Base-by-base conservation (phyloP, 2,888 invertebrate genomes). In the Carcina quercana region DNA sequence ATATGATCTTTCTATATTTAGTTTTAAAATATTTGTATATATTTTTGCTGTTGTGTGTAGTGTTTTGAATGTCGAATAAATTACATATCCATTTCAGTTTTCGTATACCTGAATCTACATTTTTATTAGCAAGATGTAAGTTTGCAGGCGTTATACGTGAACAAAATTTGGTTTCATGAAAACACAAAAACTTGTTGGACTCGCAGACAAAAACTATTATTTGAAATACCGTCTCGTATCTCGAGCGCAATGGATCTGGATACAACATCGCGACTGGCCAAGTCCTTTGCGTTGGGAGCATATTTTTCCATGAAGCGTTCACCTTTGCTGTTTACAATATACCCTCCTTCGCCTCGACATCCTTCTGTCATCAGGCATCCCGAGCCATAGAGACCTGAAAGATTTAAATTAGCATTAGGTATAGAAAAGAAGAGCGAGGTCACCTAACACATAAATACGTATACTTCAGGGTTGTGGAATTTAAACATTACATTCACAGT, bases 351-450 rank as follows among this genome's bases (percentile, higher is more conserved):
- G 6, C 97, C 98, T 37, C 98, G 91, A 53, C 93, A 94, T 0
- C 95, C 99, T 74, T 99, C 99, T 0, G 99, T 98, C 62, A 99
- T 98, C 15, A 99, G 86, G 60, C 98, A 98, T 3, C 99, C 99
- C 26, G 97, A 97, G 1, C 98, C 98, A 60, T 98, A 99, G 72
- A 98, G 97, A 38, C 94, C 94, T 91, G 45, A 8, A 13, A 7
- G n/a, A 25, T 7, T n/a, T n/a, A n/a, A n/a, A n/a, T n/a, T n/a
- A n/a, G n/a, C n/a, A n/a, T n/a, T n/a, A n/a, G n/a, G n/a, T n/a
- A n/a, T n/a, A n/a, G n/a, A n/a, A n/a, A n/a, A n/a, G n/a, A n/a
- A n/a, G n/a, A n/a, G n/a, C n/a, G n/a, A n/a, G n/a, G n/a, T n/a
- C n/a, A n/a, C n/a, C n/a, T n/a, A n/a, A n/a, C n/a, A n/a, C n/a